Evolutionary conservation across 1,140 invertebrate genomes (phyloP).

Genomic region (Listronotus bonariensis): DNA sequence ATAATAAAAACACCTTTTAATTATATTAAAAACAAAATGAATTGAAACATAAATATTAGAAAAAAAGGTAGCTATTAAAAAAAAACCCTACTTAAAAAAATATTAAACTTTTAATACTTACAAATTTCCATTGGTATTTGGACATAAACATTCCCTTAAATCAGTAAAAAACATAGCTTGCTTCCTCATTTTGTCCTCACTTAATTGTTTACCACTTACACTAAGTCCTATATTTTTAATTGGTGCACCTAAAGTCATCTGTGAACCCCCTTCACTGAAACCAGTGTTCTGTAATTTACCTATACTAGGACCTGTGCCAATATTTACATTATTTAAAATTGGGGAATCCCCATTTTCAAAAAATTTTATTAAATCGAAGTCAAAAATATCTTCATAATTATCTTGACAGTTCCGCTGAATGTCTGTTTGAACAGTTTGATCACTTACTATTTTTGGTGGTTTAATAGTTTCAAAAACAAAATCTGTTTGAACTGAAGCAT

Average conservation of each 20-base stretch:
- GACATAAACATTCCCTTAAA: constrained; percentile 21
- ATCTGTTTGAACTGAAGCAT: constrained; percentile 10
- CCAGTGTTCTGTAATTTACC: neutral
- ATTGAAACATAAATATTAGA: no score
- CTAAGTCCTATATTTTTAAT: neutral
- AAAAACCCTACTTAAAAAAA: no score
- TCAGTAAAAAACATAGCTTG: constrained; percentile 28
- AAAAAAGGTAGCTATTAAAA: no score
- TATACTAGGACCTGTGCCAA: constrained; percentile 9
- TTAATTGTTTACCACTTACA: neutral
- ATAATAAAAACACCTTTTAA: no score
- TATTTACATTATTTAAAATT: constrained; percentile 17
- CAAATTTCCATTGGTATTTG: constrained; percentile 32
- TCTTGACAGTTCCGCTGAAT: neutral
- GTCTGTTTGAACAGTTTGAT: constrained; percentile 15
- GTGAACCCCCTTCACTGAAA: neutral
- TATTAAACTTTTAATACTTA: constrained; percentile 24
- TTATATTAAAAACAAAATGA: no score
- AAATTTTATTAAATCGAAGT: neutral
- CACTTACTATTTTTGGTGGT: neutral
- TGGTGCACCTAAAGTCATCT: neutral
- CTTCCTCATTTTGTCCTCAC: constrained; percentile 1
- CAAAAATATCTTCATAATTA: no score
- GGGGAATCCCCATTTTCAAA: neutral
- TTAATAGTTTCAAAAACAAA: constrained; percentile 6